phyloP scores from a whole-genome alignment of 1,140 invertebrate species.

The Calycopis cecrops region DNA sequence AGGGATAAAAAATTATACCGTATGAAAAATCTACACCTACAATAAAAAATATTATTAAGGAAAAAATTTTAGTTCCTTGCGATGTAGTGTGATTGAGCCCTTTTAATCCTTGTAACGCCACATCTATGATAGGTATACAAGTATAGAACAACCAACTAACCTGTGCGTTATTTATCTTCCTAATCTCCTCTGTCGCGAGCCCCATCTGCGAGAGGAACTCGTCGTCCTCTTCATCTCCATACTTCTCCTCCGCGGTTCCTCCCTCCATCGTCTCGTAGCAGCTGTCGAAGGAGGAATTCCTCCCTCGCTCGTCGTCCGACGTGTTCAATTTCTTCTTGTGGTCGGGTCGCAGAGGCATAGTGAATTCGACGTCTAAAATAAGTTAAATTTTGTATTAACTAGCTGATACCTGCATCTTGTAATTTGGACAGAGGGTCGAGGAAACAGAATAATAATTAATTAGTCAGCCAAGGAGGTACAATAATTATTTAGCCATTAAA shows the following conservation, averaged over 20 bases:
- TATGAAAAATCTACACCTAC: no score
- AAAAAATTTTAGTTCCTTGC: no score
- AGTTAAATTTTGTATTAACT: background rate
- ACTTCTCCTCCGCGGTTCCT: slow-evolving; percentile 43
- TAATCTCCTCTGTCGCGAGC: slow-evolving; percentile 84
- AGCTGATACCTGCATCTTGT: background rate
- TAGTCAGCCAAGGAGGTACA: no score
- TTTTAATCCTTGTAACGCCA: no score
- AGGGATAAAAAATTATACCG: no score
- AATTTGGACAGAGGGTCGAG: background rate
- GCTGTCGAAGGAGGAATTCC: slow-evolving; percentile 57
- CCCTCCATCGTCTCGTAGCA: slow-evolving; percentile 68
- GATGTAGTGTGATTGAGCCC: no score
- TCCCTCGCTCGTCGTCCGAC: slow-evolving; percentile 58
- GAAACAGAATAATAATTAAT: no score
- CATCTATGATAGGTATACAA: background rate
- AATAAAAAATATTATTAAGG: no score
- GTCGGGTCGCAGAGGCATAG: slow-evolving; percentile 79
- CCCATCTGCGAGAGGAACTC: slow-evolving; percentile 87
- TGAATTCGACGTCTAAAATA: slow-evolving; percentile 82
- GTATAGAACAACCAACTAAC: slow-evolving; percentile 47
- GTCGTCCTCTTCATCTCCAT: slow-evolving; percentile 80
- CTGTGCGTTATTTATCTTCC: slow-evolving; percentile 83
- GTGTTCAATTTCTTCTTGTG: slow-evolving; percentile 55
- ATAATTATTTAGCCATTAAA: no score